Evolutionary conservation across 2,113 vertebrate species (phyloP), one percentile per base, ranked within the genome.

Genomic region (Xiphophorus hellerii): DNA sequence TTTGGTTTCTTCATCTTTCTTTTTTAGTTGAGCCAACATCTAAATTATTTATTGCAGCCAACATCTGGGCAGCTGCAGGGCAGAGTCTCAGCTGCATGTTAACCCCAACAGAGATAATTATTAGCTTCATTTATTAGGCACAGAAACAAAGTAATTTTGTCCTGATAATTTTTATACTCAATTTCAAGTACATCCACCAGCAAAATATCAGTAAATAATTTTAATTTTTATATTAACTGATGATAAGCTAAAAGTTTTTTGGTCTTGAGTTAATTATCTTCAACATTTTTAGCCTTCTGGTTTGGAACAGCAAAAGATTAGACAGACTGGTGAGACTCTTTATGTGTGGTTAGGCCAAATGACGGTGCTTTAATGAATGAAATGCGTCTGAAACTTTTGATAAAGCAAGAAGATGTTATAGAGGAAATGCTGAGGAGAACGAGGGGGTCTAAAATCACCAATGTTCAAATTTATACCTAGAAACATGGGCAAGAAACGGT

Each of bases 41-140:
- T 62, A 66, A 61, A 44, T 37, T 31, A 48, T 71, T 66, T 8
- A 63, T 27, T 22, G 8, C 65, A 69, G 74, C 15, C 39, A 51
- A 76, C 66, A 74, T 74, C 66, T 80, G 62, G 58, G n/a, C 71
- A 73, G 66, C 65, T 73, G 58, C 68, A 60, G 13, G 30, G 27
- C 20, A 68, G 29, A 33, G 62, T 61, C 22, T 71, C 15, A 67
- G 29, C 69, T 72, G 62, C 37, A 22, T 5, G 35, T 37, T n/a
- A 10, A 48, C 12, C 60, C 28, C 61, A 15, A 28, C 60, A 63
- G 70, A 42, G 8, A 14, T 66, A 27, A 66, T 66, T n/a, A 39
- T n/a, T 66, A 27, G 64, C 11, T 28, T 39, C 5, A 39, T 66
- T 66, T 42, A 39, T 42, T 35, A 65, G 62, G 30, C 30, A 65